Conservation (phyloP, 2,797 vertebrate species). For the Lithobates sylvaticus region DNA sequence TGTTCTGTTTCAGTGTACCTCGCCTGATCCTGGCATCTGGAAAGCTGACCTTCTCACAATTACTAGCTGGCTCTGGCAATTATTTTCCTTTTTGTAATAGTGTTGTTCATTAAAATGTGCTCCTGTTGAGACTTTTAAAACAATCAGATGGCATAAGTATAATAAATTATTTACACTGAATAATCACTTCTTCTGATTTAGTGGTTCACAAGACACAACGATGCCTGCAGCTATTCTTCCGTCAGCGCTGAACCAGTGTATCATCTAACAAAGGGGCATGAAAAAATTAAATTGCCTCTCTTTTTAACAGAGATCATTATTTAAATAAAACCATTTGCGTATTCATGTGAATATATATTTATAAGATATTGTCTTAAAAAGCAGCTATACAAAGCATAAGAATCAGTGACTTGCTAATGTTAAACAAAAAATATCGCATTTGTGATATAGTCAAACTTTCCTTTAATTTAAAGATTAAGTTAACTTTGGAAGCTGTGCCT, state of each 20-base stretch:
- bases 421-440: too few relatives aligned
- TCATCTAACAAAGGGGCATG: slow-evolving; percentile 1
- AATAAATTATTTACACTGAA: slow-evolving; percentile 56
- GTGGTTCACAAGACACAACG: slow-evolving; percentile 23
- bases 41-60: slow-evolving; percentile 50
- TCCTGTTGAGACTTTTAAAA: slow-evolving; percentile 53
- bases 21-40: slow-evolving; percentile 36
- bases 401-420: too few relatives aligned
- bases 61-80: slow-evolving; percentile 46
- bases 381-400: too few relatives aligned
- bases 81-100: slow-evolving; percentile 44
- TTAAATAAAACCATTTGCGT: too few relatives aligned
- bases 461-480: too few relatives aligned
- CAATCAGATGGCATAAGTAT: slow-evolving; percentile 49
- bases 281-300: not conserved
- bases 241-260: slow-evolving; percentile 18
- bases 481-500: too few relatives aligned
- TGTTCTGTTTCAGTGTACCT: slow-evolving; percentile 36
- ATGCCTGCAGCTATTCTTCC: slow-evolving; percentile 31
- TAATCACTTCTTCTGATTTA: slow-evolving; percentile 42
- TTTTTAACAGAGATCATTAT: not conserved
- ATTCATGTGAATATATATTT: too few relatives aligned
- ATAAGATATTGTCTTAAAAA: too few relatives aligned
- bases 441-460: too few relatives aligned
- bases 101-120: slow-evolving; percentile 57